Evolutionary conservation across 1,140 invertebrate species (phyloP).

Genomic region (Drosophila leontia): DNA sequence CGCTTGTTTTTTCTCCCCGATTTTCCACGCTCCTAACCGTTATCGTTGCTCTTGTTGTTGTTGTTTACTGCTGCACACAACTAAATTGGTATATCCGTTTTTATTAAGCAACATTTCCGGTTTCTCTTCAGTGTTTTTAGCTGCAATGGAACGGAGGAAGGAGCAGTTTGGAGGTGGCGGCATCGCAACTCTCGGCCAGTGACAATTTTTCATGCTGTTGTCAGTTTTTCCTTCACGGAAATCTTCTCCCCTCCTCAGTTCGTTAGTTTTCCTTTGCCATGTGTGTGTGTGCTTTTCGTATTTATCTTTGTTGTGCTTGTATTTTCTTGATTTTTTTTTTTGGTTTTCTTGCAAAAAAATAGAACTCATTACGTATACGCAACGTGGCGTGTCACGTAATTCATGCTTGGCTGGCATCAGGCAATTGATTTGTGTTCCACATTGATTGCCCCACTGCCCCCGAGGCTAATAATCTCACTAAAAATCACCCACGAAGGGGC

Average conservation of each 20-base stretch:
- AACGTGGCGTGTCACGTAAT: conserved; percentile 69
- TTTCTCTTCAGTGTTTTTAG: conserved; percentile 73
- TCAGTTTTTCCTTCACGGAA: conserved; percentile 65
- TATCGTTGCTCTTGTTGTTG: conserved; percentile 16
- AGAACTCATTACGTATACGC: conserved; percentile 79
- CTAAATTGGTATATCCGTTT: conserved; percentile 84
- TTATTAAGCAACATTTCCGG: conserved; percentile 84
- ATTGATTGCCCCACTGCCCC: conserved; percentile 53
- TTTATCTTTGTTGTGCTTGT: conserved; percentile 56
- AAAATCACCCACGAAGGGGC: conserved; percentile 1
- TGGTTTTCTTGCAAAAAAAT: conserved; percentile 35
- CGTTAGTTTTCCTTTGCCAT: conserved; percentile 66
- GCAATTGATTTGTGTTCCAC: conserved; percentile 73
- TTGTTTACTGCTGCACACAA: conserved; percentile 70
- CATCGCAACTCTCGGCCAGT: conserved; percentile 65
- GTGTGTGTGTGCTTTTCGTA: conserved; percentile 40
- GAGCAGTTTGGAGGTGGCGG: not conserved
- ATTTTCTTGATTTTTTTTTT: not conserved
- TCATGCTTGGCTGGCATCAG: conserved; percentile 59
- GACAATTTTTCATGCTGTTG: conserved; percentile 83
- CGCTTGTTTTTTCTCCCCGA: conserved; percentile 22
- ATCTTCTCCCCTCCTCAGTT: conserved; percentile 56
- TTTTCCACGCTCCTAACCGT: conserved; percentile 20
- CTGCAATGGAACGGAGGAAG: conserved; percentile 48
- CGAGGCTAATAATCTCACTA: conserved; percentile 33